Evolutionary conservation across 1,140 invertebrate genomes (phyloP), one percentile per base, ranked within the genome.

Genomic region (Atta cephalotes): DNA sequence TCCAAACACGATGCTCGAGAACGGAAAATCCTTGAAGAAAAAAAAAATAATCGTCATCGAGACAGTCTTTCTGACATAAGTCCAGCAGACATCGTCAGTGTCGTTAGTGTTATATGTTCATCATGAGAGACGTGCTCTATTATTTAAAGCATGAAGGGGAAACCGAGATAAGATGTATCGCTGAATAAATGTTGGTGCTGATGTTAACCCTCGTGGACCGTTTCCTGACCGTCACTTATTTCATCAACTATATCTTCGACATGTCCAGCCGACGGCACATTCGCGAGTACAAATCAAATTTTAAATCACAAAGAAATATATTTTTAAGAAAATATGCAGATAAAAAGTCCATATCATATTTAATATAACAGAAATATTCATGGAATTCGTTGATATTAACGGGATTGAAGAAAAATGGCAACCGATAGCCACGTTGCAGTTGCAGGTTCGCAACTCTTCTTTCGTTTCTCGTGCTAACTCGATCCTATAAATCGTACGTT

Each of bases 61-160:
- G 45, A 91, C 65, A 14, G 58, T 85, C 25, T 28, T 31, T 87
- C 10, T 70, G 51, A 88, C 78, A 84, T 45, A 60, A 18, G 25
- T 53, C 39, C 56, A 60, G 5, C 49, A 51, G 18, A 56, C 74
- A 80, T 16, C 9, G 28, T 12, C 56, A 25, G 18, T 39, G 7
- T 66, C 35, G 79, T 45, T 65, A 25, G 14, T 70, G 21, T 49
- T 86, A 65, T 31, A 76, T 74, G 58, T 56, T 66, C 62, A 53
- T 51, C 63, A 77, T 85, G 86, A 87, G 66, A 68, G 80, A 21
- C 72, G 88, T 84, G 77, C 90, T 94, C 89, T 91, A 95, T 95
- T 94, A 94, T 95, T 95, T 92, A 95, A 87, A 88, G 88, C 88
- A 87, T 89, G 76, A 87, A 94, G 93, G 94, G 92, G 91, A 94